phyloP scores from a whole-genome alignment of 1,140 invertebrate species.

The Microplitis demolitor region DNA sequence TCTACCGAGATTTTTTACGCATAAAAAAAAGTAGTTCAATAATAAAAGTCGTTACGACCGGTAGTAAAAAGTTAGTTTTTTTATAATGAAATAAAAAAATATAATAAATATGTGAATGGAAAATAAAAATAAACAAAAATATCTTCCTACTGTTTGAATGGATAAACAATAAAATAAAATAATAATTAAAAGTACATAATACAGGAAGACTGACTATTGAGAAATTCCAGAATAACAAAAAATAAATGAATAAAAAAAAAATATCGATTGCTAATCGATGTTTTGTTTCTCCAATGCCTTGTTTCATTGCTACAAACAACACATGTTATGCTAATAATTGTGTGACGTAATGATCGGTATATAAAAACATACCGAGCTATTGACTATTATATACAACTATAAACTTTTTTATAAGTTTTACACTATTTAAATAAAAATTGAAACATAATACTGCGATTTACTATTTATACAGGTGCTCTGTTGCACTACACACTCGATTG shows the following conservation, averaged over 20 bases:
- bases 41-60: not conserved
- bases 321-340: constrained; percentile 8
- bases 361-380: not conserved
- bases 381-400: too few relatives aligned
- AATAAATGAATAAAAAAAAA: not conserved
- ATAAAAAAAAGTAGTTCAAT: not conserved
- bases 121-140: not conserved
- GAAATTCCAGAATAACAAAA: not conserved
- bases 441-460: not conserved
- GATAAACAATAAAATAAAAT: not conserved
- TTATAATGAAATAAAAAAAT: not conserved
- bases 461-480: constrained; percentile 18
- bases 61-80: constrained; percentile 9
- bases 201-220: constrained; percentile 15
- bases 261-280: constrained; percentile 41
- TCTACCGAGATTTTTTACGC: not conserved
- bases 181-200: not conserved
- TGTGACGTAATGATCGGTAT: constrained; percentile 3
- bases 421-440: not conserved
- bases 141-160: not conserved
- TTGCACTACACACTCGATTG: constrained; percentile 13
- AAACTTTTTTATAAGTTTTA: not conserved
- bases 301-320: not conserved
- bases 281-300: constrained; percentile 39
- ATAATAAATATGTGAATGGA: not conserved